Base-by-base conservation (phyloP, 2,888 invertebrate genomes). In the Campaea margaritaria region DNA sequence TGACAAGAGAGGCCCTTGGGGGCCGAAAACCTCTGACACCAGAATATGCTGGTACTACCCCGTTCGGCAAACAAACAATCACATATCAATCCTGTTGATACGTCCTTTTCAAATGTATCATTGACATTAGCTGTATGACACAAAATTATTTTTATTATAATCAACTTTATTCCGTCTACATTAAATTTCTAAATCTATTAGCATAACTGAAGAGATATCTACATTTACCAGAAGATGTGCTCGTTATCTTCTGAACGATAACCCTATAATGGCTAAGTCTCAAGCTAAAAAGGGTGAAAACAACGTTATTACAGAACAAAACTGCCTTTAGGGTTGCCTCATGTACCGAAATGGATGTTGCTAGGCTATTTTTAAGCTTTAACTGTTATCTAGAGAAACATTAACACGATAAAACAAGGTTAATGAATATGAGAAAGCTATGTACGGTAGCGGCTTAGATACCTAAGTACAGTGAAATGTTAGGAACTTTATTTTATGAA, bases 251-350 rank as follows among this genome's bases (percentile, higher is more conserved):
- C 39, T 11, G 9, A 43, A 42, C 47, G 28, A 52, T 53, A 53
- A 38, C 44, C 10, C 16, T 38, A 11, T 49, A 53, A 59, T 49
- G 39, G 45, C 14, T n/a, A 14, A 51, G 28, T 38, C 28, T 14
- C 46, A 11, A 42, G 52, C 47, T 48, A 41, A 54, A 47, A 49
- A 36, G 59, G 59, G 54, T 50, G 41, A 53, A 45, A 52, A 59
- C 41, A 49, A 45, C 41, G 9, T 28, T 43, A 36, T 58, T 58
- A 42, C 41, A 43, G 39, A 15, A 44, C 36, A 31, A 41, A 53
- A 49, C 21, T 12, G 48, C 53, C 31, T 59, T 49, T 49, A 39
- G 44, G 14, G 15, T 49, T 16, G 34, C 12, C 41, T 45, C 48
- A 45, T 13, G 45, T 2, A 31, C 27, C 44, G 3, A 11, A 45